A percentile compares a stretch with the other conserved stretches of the same genome.
These are phyloP conservation scores for Hirudinaria manillensis DNA, from an alignment of 2,888 invertebrate species.

Conservation along the genomic window DNA sequence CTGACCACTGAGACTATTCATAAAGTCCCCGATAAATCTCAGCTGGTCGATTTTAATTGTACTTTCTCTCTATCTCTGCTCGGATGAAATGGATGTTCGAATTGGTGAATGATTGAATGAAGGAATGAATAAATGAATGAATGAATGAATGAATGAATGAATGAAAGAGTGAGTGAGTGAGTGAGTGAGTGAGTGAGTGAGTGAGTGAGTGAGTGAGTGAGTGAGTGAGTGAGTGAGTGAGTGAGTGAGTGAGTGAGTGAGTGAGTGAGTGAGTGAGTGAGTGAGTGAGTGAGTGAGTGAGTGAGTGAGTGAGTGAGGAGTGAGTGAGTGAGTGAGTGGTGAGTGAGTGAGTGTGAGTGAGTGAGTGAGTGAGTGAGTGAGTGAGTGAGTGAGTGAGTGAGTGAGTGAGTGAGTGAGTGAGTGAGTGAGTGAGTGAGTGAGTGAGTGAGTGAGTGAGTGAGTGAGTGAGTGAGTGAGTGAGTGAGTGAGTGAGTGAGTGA, in stretches of 20 bases:
- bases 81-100: neutral
- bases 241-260: neutral
- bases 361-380: neutral
- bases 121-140: too few relatives aligned
- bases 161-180: neutral
- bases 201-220: neutral
- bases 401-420: constrained; percentile 1
- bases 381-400: neutral
- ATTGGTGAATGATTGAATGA: neutral
- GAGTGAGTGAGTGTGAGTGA: neutral
- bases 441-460: neutral
- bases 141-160: neutral
- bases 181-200: constrained; percentile 1
- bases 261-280: neutral
- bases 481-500: neutral
- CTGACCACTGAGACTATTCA: constrained; percentile 68
- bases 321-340: neutral
- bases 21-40: too few relatives aligned
- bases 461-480: neutral
- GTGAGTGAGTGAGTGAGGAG: neutral
- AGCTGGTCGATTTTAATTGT: too few relatives aligned
- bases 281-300: neutral
- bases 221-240: neutral
- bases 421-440: neutral
- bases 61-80: too few relatives aligned